Conservation (phyloP, 2,888 invertebrate genomes). For the Galeruca laticollis region DNA sequence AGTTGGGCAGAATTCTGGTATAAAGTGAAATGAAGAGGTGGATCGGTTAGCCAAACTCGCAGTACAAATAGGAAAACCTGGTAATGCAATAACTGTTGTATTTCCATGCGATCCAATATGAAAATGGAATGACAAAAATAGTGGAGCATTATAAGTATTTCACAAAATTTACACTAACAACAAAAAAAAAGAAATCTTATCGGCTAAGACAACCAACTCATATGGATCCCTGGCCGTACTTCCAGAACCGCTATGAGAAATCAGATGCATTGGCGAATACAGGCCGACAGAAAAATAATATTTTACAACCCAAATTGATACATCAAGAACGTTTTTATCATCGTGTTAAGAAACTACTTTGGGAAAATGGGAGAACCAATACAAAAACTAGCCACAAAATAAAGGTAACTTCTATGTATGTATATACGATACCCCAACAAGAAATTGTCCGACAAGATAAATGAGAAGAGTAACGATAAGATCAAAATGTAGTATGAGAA, state of each 20-base stretch:
- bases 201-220: background rate
- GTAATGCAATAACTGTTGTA: too few relatives aligned
- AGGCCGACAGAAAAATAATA: background rate
- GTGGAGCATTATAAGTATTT: too few relatives aligned
- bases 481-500: background rate
- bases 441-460: background rate
- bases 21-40: too few relatives aligned
- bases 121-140: too few relatives aligned
- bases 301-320: background rate
- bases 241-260: background rate
- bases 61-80: too few relatives aligned
- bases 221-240: background rate
- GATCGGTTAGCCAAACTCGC: too few relatives aligned
- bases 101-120: too few relatives aligned
- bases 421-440: background rate
- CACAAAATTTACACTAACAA: background rate
- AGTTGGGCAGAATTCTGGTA: too few relatives aligned
- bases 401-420: background rate
- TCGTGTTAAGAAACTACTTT: background rate
- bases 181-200: constrained; percentile 4
- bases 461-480: background rate
- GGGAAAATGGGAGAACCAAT: background rate
- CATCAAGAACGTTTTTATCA: background rate
- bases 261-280: background rate
- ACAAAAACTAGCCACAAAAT: background rate